Conservation (phyloP, 2,888 invertebrate species). For the Disparrhopalites patrizii region DNA sequence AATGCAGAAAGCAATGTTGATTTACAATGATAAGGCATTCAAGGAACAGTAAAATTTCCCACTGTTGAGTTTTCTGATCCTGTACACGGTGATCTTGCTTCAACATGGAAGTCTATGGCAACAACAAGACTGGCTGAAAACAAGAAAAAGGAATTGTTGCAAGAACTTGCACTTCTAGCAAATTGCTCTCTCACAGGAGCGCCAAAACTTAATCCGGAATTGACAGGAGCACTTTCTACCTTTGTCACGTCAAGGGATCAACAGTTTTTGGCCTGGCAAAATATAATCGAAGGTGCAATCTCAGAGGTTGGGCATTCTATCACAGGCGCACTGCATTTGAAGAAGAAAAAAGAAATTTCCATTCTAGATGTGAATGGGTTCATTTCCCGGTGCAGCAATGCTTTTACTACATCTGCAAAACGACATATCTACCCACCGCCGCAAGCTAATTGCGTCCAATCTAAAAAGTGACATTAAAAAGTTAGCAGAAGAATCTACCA, state of each 20-base stretch:
- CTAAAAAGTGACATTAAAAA: neutral
- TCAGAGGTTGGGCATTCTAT: neutral
- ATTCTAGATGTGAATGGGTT: neutral
- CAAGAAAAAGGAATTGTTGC: neutral
- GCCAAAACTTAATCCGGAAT: neutral
- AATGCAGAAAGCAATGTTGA: neutral
- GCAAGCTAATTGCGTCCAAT: neutral
- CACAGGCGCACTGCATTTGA: neutral
- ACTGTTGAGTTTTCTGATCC: neutral
- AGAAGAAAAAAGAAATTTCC: neutral
- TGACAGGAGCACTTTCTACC: neutral
- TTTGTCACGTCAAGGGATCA: neutral
- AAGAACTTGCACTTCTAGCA: neutral
- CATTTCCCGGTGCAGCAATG: neutral
- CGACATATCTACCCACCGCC: neutral
- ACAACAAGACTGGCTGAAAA: neutral
- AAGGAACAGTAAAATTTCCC: neutral
- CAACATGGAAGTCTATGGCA: neutral
- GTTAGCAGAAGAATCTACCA: neutral
- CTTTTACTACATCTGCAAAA: neutral
- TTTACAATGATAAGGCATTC: neutral
- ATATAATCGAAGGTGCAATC: neutral
- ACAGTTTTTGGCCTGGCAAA: neutral
- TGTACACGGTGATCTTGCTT: neutral
- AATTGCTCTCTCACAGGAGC: neutral